Evolutionary conservation across 2,888 invertebrate genomes (phyloP).

Genomic region (Xestoiulus laeticollis): DNA sequence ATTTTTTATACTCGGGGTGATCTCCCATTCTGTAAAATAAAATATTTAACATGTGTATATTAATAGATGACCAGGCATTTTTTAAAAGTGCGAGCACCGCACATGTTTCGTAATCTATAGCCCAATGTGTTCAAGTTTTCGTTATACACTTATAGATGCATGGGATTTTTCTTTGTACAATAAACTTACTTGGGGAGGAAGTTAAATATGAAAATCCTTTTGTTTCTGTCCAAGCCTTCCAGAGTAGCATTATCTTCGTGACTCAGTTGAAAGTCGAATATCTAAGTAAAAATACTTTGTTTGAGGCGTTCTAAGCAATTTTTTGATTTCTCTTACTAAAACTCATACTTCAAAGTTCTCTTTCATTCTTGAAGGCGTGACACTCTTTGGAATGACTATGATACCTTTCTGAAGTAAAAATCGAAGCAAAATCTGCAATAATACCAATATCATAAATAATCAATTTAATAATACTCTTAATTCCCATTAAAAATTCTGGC

Average conservation of each 20-base stretch:
- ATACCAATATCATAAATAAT: not conserved
- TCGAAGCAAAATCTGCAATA: conserved; percentile 60
- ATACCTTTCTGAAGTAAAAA: conserved; percentile 61
- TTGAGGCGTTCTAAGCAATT: not conserved
- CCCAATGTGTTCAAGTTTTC: too few species aligned
- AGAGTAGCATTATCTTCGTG: not conserved
- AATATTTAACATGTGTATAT: too few species aligned
- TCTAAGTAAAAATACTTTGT: not conserved
- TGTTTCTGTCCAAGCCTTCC: conserved; percentile 24
- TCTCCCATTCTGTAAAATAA: not conserved
- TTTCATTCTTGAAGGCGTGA: conserved; percentile 59
- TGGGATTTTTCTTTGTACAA: not conserved
- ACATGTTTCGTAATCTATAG: too few species aligned
- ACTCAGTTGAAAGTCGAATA: conserved; percentile 48
- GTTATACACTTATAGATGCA: too few species aligned
- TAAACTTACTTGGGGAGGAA: not conserved
- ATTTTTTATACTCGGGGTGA: conserved; percentile 3
- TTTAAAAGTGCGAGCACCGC: too few species aligned
- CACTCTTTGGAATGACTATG: conserved; percentile 62
- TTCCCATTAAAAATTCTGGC: too few species aligned
- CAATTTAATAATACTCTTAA: too few species aligned
- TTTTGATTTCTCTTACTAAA: not conserved
- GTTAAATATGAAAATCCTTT: conserved; percentile 27
- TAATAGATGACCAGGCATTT: too few species aligned
- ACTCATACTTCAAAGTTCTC: conserved; percentile 61